Conservation (phyloP, 2,797 vertebrate species). For the Oreochromis mossambicus region DNA sequence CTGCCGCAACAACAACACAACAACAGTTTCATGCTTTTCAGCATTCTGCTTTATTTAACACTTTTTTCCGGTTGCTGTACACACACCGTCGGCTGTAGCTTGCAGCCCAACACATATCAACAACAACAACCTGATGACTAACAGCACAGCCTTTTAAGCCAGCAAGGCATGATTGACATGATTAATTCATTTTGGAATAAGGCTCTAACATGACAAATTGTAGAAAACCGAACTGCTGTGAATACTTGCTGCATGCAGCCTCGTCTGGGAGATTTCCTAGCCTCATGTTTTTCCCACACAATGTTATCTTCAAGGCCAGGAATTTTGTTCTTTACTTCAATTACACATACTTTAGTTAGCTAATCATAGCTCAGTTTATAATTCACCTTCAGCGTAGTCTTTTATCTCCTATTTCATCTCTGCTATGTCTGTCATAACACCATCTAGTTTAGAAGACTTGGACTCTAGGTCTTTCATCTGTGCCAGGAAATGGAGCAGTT, state of each 20-base stretch:
- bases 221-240: background rate
- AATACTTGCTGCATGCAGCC: background rate
- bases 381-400: background rate
- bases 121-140: background rate
- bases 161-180: background rate
- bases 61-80: no score
- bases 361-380: background rate
- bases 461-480: no score
- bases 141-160: background rate
- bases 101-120: background rate
- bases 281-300: background rate
- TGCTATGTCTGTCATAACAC: no score
- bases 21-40: no score
- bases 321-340: background rate
- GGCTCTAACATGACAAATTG: background rate
- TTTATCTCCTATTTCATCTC: background rate
- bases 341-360: background rate
- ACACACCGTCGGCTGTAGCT: no score
- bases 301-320: background rate
- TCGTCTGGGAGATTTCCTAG: rapidly evolving
- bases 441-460: no score
- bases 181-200: background rate
- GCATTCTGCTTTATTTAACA: no score
- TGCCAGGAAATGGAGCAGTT: no score
- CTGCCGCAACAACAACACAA: no score